Evolutionary conservation across 2,797 vertebrate genomes (phyloP).

Genomic region (Muscicapa comitata): DNA sequence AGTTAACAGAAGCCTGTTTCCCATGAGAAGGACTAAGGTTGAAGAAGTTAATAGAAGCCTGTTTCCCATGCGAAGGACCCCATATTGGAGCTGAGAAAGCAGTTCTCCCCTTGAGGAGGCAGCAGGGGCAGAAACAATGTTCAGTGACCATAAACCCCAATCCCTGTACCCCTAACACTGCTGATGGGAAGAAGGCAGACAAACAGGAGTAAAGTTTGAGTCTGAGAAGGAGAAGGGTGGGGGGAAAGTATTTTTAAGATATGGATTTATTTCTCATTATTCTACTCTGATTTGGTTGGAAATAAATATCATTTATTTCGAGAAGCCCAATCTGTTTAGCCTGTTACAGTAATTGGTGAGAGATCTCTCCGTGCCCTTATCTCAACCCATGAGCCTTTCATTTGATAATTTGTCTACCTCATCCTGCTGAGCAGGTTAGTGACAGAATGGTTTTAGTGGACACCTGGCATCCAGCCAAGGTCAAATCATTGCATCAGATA

Average conservation of each 20-base stretch:
- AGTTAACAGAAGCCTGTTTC: neutral
- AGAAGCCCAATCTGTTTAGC: neutral
- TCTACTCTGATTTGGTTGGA: neutral
- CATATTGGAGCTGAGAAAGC: neutral
- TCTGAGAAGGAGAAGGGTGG: neutral
- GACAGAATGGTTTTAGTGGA: neutral
- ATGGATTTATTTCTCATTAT: neutral
- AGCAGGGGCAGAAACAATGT: fast-evolving
- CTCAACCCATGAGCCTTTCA: fast-evolving
- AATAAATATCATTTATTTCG: neutral
- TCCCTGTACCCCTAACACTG: too few relatives aligned
- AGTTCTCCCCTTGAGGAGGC: neutral
- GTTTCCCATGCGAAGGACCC: neutral
- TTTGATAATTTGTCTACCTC: neutral
- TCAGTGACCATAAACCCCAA: neutral
- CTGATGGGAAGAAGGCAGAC: neutral
- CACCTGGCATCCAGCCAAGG: neutral
- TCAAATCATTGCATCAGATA: neutral
- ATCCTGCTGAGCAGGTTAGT: neutral
- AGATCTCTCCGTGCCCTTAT: neutral
- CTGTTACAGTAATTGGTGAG: neutral
- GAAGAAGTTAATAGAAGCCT: neutral
- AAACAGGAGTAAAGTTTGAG: neutral
- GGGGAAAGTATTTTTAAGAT: neutral
- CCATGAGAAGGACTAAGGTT: fast-evolving